These are phyloP conservation scores for Scaptomyza caliginosa DNA, from an alignment of 2,888 invertebrate genomes.

Conservation along the genomic window DNA sequence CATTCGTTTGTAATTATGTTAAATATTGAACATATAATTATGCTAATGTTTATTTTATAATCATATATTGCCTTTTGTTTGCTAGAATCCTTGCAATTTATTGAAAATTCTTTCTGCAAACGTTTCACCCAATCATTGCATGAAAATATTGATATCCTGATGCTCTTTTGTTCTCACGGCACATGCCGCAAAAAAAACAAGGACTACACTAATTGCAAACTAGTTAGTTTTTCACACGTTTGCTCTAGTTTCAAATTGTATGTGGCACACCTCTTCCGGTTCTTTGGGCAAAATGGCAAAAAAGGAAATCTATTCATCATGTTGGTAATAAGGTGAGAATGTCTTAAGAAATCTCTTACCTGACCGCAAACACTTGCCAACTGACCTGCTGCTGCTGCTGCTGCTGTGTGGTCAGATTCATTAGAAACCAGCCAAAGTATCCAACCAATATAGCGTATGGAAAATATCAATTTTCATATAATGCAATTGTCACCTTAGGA, in stretches of 20 bases:
- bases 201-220: conserved; percentile 43
- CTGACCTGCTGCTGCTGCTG: conserved; percentile 32
- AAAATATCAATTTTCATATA: conserved; percentile 71
- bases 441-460: conserved; percentile 20
- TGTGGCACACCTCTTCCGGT: conserved; percentile 64
- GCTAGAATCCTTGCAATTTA: not conserved
- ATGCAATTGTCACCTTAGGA: conserved; percentile 71
- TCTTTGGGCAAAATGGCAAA: conserved; percentile 40
- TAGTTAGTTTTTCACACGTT: conserved; percentile 71
- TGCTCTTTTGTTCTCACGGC: conserved; percentile 27
- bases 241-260: conserved; percentile 64
- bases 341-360: conserved; percentile 32
- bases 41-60: conserved; percentile 17
- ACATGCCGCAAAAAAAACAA: conserved; percentile 1
- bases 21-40: conserved; percentile 39
- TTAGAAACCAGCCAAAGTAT: conserved; percentile 22
- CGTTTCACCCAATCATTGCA: not conserved
- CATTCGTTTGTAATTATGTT: conserved; percentile 64
- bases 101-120: not conserved
- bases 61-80: not conserved
- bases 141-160: not conserved
- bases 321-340: conserved; percentile 48
- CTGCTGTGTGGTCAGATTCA: conserved; percentile 61
- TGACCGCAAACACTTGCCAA: conserved; percentile 10
- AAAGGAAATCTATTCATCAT: conserved; percentile 61